phyloP scores from a whole-genome alignment of 2,113 vertebrate genomes.

The Engystomops pustulosus region DNA sequence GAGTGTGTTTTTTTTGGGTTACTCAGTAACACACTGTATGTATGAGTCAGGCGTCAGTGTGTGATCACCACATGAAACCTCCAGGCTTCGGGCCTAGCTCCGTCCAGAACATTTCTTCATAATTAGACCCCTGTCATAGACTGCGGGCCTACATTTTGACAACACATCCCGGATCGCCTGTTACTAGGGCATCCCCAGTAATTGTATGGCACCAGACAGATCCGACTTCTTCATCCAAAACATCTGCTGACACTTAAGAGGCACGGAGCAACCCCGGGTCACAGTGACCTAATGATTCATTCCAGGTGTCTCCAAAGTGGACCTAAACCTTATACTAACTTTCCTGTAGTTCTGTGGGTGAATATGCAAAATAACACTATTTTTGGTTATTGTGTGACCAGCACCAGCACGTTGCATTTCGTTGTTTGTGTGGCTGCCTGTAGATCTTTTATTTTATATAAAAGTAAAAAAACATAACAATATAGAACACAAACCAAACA shows the following conservation, averaged over 20 bases:
- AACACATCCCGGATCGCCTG: neutral
- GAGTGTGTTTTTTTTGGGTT: constrained; percentile 28
- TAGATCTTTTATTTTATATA: no score
- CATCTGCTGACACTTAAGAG: constrained; percentile 5
- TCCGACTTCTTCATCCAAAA: neutral
- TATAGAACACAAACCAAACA: no score
- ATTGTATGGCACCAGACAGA: neutral
- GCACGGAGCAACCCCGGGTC: neutral
- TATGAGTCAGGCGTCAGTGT: constrained; percentile 43
- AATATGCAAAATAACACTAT: no score
- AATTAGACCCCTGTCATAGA: neutral
- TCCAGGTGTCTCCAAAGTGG: neutral
- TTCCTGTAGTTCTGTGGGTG: no score
- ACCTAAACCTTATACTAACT: no score
- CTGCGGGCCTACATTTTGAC: neutral
- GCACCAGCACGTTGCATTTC: no score
- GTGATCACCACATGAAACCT: neutral
- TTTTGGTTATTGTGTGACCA: no score
- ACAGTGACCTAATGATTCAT: constrained; percentile 18
- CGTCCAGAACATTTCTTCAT: neutral
- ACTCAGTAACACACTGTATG: constrained; percentile 53
- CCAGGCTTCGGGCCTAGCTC: neutral
- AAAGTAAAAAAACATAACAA: no score
- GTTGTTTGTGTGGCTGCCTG: no score
- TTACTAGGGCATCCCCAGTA: constrained; percentile 8